Evolutionary conservation across 2,797 vertebrate genomes (phyloP).

Genomic region (Nyctibius grandis): DNA sequence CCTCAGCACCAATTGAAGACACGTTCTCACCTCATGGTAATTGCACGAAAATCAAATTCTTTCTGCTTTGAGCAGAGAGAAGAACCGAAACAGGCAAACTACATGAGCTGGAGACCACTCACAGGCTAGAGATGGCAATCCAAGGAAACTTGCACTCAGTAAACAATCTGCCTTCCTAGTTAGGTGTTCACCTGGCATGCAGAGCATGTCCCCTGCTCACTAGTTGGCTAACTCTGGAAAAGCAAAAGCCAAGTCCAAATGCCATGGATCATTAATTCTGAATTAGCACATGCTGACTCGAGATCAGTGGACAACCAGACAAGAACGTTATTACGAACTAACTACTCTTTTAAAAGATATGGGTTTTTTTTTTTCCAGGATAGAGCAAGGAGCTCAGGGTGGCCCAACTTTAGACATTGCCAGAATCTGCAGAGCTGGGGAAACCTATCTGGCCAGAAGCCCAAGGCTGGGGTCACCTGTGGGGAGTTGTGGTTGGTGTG

Average conservation of each 20-base stretch:
- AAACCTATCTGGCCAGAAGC: neutral
- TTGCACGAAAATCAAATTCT: neutral
- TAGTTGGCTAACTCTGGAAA: neutral
- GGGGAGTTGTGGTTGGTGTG: neutral
- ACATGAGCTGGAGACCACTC: neutral
- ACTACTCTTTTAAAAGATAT: neutral
- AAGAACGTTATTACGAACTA: neutral
- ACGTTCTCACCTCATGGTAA: neutral
- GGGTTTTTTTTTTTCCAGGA: neutral
- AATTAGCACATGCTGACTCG: neutral
- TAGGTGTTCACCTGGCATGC: neutral
- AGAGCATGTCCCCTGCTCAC: neutral
- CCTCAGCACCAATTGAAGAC: neutral
- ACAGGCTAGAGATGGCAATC: neutral
- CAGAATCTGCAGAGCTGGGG: neutral
- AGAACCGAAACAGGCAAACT: neutral
- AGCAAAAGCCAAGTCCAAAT: neutral
- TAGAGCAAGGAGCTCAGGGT: neutral
- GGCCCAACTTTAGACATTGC: neutral
- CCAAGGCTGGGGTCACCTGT: neutral
- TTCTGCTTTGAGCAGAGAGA: neutral
- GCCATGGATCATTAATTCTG: neutral
- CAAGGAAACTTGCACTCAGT: neutral
- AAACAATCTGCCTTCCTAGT: neutral
- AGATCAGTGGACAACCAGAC: neutral